Base-by-base conservation (phyloP, 2,113 vertebrate genomes). In the Caranx melampygus region DNA sequence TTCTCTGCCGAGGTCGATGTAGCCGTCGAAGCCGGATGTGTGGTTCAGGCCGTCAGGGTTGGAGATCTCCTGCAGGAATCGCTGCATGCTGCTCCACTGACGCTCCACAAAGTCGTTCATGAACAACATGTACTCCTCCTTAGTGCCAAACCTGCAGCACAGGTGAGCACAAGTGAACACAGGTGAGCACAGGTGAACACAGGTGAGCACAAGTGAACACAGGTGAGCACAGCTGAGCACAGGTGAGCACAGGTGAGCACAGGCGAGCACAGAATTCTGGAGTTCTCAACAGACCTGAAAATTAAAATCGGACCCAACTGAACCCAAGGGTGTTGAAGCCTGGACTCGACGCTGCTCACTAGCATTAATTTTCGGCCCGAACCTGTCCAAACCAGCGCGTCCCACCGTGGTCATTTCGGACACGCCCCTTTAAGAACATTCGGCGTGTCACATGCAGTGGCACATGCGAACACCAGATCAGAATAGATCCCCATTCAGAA, bases 71-170 rank as follows among this genome's bases (percentile, higher is more conserved):
- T 98, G 87, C 3, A 99, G 95, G 88, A 99, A 99, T 0, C 98
- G 96, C 88, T 99, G 98, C 97, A 99, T 99, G 94, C 96, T 97
- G 85, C 96, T 98, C 97, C 97, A 98, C 82, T 99, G 97, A 0
- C 96, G 96, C 87, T 99, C 98, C 93, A 99, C 92, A 71, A 99
- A 99, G 92, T 97, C 97, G 80, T 99, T 99, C 98, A 99, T 99
- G 76, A 99, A 99, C n/a, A 97, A 94, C 98, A 99, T 99, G 94
- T 99, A 99, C 62, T 99, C 98, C 69, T 99, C 97, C 81, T 99
- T 99, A 87, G 96, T 97, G 82, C 98, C 98, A 47, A 99, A 99
- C 94, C 98, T 99, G 81, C 15, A 49, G 31, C 5, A 71, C 54
- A 57, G 61, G 40, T 40, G 12, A 62, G 33, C 45, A 35, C 26